Base-by-base conservation (phyloP, 2,888 invertebrate species). In the Poecilus cupreus region DNA sequence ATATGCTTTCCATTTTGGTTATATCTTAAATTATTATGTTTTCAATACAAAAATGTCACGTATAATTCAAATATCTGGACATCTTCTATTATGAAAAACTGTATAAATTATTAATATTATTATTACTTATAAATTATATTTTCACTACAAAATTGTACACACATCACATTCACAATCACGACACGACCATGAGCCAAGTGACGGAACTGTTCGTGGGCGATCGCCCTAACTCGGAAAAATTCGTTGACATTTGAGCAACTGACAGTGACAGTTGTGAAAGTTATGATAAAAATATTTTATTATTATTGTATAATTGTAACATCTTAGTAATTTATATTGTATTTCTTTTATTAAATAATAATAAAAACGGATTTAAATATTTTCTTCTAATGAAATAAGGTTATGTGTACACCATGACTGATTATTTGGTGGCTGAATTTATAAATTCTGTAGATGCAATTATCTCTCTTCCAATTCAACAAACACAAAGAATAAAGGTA, bases 401-500 rank as follows among this genome's bases (percentile, higher is more conserved):
- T 78, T 78, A 78, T 49, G 39, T 54, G n/a, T 72, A 13, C 24
- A 80, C n/a, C 37, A 81, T 81, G 81, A 75, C 51, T 81, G 81
- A 81, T 75, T 85, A 85, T 84, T 83, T 87, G 82, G 83, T 88
- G 79, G 85, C 87, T 3, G 87, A 89, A 85, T 86, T 87, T 84
- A 82, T 85, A 81, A 86, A 85, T 82, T 85, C 92, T 88, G 90
- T 93, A 84, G 92, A 93, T 68, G 90, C 91, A 84, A 89, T 89
- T 82, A 90, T 94, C 83, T 91, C 91, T 84, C 91, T 91, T 87
- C 93, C 93, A 1, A 89, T 94, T 84, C 90, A 91, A 88, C 92
- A 91, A 87, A 93, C 93, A 83, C 93, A 94, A 87, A 92, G 95
- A 72, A 94, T 95, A 86, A 95, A 94, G 92, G 95, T 95, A 89